These are phyloP conservation scores for Melanocharis versteri DNA, from an alignment of 2,113 vertebrate species.

Conservation along the genomic window DNA sequence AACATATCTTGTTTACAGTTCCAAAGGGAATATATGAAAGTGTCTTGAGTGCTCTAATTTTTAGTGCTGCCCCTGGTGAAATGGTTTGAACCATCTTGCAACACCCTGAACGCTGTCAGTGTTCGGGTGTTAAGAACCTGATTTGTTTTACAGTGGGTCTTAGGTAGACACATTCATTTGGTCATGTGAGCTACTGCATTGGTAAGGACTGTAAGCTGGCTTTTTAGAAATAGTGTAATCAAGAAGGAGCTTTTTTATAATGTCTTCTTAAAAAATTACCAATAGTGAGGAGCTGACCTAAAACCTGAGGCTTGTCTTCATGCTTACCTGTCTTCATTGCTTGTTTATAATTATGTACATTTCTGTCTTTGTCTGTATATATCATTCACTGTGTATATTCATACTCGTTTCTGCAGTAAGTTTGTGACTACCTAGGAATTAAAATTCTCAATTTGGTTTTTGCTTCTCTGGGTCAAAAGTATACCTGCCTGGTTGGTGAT, in stretches of 20 bases:
- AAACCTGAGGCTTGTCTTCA: constrained; percentile 15
- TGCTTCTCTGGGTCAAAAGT: not conserved
- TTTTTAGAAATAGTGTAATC: not conserved
- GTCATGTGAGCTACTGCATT: not conserved
- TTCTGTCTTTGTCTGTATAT: not conserved
- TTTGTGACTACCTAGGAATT: not conserved
- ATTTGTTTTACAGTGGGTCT: not conserved
- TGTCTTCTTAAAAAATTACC: not conserved
- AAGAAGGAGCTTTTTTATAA: not conserved
- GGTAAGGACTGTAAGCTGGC: not conserved
- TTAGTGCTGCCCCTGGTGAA: not conserved
- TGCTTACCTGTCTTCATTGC: constrained; percentile 57
- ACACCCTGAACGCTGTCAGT: accelerated
- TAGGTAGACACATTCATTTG: not conserved
- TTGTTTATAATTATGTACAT: not conserved
- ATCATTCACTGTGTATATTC: not conserved
- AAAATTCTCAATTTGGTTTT: not conserved
- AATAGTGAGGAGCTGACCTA: not conserved
- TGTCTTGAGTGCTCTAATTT: not conserved
- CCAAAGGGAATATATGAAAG: not conserved
- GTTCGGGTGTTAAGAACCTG: not conserved
- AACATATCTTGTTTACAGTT: not conserved
- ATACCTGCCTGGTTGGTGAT: not conserved
- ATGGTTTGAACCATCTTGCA: not conserved
- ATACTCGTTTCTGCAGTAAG: not conserved